Evolutionary conservation across 2,797 vertebrate genomes (phyloP), one percentile per base, ranked within the genome.

Genomic region (Crocodylus rhombifer): DNA sequence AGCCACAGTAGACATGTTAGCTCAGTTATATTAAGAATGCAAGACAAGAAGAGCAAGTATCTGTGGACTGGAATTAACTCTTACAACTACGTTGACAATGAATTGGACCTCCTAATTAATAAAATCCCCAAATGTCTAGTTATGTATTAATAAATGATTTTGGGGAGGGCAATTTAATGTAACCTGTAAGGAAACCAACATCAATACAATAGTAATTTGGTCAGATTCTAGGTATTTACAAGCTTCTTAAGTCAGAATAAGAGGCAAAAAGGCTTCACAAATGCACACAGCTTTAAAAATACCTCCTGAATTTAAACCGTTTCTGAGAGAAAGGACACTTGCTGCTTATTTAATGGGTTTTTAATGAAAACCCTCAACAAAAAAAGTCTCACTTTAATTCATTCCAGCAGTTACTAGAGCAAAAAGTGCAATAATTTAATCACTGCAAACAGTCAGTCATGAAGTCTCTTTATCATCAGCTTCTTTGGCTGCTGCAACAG

Each of bases 41-140:
- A 62, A 0, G 1, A 3, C 0, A 84, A 69, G 25, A 69, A 76
- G 81, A 23, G 12, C 12, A 5, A 14, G 13, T 1, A 18, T 33
- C 10, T 30, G 8, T 8, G 63, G 14, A 5, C 11, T 25, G 21
- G 21, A 33, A 21, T 7, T 0, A 9, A 25, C 17, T 13, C n/a
- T 20, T 75, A 36, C 30, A 33, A 84, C n/a, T 69, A 79, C 83
- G 36, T 4, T 10, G 25, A 5, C 14, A 20, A 55, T 25, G 16
- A 77, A 62, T 15, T 23, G 51, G 4, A 69, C 16, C 55, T 16
- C 51, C 21, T 7, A 14, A 67, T 80, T 82, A 75, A 51, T 67
- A 77, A 83, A 18, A 42, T 28, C 28, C 28, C 51, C 71, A 60
- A 3, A 1, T 36, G 23, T 30, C 36, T 60, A 51, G 30, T 9